phyloP scores from a whole-genome alignment of 2,888 invertebrate species.

The Xiphydria camelus region DNA sequence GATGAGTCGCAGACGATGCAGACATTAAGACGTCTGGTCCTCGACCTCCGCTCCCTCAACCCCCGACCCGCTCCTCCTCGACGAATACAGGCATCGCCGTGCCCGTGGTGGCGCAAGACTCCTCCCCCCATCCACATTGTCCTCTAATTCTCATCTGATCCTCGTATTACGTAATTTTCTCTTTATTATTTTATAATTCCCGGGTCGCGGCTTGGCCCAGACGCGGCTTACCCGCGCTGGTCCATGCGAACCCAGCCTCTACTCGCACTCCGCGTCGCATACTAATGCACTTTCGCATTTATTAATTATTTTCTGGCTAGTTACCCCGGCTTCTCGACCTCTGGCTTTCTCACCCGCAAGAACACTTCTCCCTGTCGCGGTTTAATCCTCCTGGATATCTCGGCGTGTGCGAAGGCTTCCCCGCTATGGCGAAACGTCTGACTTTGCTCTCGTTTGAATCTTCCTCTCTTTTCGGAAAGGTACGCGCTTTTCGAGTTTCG shows the following conservation, averaged over 20 bases:
- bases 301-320: slow-evolving; percentile 46
- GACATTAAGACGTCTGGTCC: slow-evolving; percentile 56
- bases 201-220: slow-evolving; percentile 24
- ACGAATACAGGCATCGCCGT: no score
- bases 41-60: slow-evolving; percentile 43
- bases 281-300: slow-evolving; percentile 50
- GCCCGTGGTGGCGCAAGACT: no score
- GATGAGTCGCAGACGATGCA: slow-evolving; percentile 38
- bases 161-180: slow-evolving; percentile 53
- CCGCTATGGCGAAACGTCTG: no score
- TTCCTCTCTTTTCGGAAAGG: no score
- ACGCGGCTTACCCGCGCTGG: slow-evolving; percentile 10
- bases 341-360: slow-evolving; percentile 25
- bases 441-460: no score
- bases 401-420: no score
- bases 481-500: no score
- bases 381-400: no score
- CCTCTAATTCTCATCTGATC: slow-evolving; percentile 50
- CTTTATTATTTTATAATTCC: slow-evolving; percentile 55
- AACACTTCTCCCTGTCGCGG: slow-evolving; percentile 4
- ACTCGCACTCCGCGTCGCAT: slow-evolving; percentile 41
- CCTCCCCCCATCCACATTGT: slow-evolving; percentile 40
- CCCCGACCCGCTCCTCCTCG: slow-evolving; percentile 5
- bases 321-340: slow-evolving; percentile 32
- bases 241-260: slow-evolving; percentile 27